Evolutionary conservation across 2,113 vertebrate species (phyloP), one percentile per base, ranked within the genome.

Genomic region (Cyphomyrus discorhynchus): DNA sequence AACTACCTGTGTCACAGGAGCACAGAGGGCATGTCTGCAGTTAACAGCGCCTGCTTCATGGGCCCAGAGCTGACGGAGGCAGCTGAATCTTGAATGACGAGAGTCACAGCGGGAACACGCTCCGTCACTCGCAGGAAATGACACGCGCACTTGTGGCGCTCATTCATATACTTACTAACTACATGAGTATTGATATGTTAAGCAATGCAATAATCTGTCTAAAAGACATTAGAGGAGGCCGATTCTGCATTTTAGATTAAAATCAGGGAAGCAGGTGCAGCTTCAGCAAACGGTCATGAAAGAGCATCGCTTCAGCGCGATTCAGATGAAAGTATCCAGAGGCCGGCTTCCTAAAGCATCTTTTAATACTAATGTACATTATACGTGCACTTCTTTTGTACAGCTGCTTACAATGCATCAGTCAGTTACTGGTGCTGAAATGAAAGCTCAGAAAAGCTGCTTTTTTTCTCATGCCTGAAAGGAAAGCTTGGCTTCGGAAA

Each of bases 401-500:
- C 56, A 62, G 39, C 87, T 46, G 9, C 87, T 66, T 56, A 87
- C 85, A 87, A 87, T 86, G 85, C 52, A 19, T 58, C 86, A 62
- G 24, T 88, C 52, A 88, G 39, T 58, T 39, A 87, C n/a, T 56
- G 86, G 52, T 87, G 52, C 52, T 27, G 86, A 58, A 87, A 87
- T 88, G 86, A 88, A 21, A 56, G 53, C 53, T 56, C 53, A 56
- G 53, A 56, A 88, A 88, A 58, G 52, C 83, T 66, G 82, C 24
- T 46, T 21, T 89, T 89, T 90, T 80, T 17, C 62, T 27, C 21
- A 52, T 42, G 47, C 31, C 46, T 90, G 89, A 87, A 90, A 90
- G 58, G 52, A 74, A 27, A 31, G 53, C 82, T 47, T 52, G 56
- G 82, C 53, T 90, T 88, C 50, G 39, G 27, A 6, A 49, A 88